A percentile compares a stretch with the other conserved stretches of the same genome.
Conservation (phyloP, 2,888 invertebrate genomes). For the Penaeus monodon region DNA sequence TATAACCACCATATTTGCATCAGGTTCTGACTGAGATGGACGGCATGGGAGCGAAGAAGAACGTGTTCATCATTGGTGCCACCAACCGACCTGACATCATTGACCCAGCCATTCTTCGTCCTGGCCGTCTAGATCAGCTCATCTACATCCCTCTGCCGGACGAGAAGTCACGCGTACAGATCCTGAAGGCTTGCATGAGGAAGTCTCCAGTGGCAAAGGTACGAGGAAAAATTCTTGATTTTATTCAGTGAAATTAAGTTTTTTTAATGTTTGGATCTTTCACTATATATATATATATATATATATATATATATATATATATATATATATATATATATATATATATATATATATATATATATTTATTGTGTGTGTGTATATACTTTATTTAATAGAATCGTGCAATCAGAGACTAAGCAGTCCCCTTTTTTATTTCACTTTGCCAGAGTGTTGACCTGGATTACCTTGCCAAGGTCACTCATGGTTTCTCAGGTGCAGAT, state of each 20-base stretch:
- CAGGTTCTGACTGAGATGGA: constrained; percentile 98
- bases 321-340: not conserved
- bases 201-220: constrained; percentile 94
- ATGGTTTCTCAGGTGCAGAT: constrained; percentile 98
- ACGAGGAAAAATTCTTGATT: constrained; percentile 25
- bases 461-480: constrained; percentile 78
- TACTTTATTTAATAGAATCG: not conserved
- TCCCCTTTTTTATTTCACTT: not conserved
- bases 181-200: constrained; percentile 93
- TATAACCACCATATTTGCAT: not conserved
- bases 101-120: constrained; percentile 98
- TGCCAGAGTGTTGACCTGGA: constrained; percentile 86
- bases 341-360: not conserved
- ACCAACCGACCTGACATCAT: constrained; percentile 97
- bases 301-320: no score
- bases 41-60: constrained; percentile 99
- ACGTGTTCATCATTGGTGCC: constrained; percentile 98
- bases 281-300: not conserved
- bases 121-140: constrained; percentile 97
- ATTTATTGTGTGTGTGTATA: no score
- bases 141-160: constrained; percentile 99
- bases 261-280: not conserved
- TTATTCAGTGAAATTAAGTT: not conserved
- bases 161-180: constrained; percentile 96
- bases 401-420: not conserved